phyloP scores from a whole-genome alignment of 2,113 vertebrate species.

The Phainopepla nitens region DNA sequence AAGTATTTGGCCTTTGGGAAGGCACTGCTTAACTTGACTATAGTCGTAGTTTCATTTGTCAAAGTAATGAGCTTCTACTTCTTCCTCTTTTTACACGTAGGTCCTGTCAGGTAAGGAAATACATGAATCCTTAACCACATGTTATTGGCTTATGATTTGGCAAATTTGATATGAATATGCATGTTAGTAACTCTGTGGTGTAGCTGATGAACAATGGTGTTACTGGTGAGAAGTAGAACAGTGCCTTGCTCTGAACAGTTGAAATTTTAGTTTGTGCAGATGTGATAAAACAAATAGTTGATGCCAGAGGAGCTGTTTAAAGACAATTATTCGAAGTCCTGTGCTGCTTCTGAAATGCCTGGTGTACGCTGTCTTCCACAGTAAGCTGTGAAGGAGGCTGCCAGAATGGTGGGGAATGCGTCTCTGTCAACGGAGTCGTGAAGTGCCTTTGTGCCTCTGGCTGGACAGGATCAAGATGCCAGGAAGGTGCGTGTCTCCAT shows the following conservation, averaged over 20 bases:
- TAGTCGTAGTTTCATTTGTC: neutral
- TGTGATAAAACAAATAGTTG: neutral
- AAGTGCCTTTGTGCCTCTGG: constrained; percentile 83
- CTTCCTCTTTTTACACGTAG: neutral
- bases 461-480: constrained; percentile 83
- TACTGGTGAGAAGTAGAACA: neutral
- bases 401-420: constrained; percentile 84
- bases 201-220: neutral
- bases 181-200: neutral
- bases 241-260: neutral
- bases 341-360: neutral
- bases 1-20: neutral
- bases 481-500: constrained; percentile 74
- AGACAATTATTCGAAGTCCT: neutral
- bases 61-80: neutral
- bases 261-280: neutral
- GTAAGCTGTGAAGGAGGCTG: constrained; percentile 84
- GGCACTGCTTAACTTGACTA: neutral
- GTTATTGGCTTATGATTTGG: neutral
- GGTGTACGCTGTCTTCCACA: constrained; percentile 21
- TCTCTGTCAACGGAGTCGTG: constrained; percentile 75
- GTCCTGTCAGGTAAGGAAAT: neutral
- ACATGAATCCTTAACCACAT: neutral
- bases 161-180: neutral
- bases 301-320: neutral